phyloP scores from a whole-genome alignment of 1,140 invertebrate species.

The Chionoecetes opilio region DNA sequence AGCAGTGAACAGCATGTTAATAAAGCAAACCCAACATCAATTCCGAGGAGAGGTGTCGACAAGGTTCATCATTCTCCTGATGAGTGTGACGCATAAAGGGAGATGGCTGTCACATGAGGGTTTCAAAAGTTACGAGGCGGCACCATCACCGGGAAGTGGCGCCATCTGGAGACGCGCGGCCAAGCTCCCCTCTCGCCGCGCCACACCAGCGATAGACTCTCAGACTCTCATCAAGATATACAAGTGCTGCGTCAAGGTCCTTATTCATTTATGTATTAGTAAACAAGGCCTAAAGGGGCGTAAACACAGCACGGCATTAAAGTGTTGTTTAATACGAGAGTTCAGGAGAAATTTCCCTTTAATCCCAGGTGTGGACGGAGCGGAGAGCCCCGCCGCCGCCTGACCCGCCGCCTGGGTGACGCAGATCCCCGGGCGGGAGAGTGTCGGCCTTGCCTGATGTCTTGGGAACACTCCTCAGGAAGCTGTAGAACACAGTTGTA shows the following conservation, averaged over 20 bases:
- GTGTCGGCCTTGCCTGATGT: constrained; percentile 59
- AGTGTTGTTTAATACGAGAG: not conserved
- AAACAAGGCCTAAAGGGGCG: not conserved
- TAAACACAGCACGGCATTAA: not conserved
- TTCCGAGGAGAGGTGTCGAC: not conserved
- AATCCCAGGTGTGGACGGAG: not conserved
- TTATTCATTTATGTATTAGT: not conserved
- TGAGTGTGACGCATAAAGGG: constrained; percentile 25
- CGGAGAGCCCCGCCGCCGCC: not conserved
- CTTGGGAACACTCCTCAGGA: constrained; percentile 56
- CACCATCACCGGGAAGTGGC: not conserved
- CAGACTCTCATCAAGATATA: not conserved
- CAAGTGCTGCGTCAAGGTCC: not conserved
- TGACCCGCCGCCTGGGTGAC: not conserved
- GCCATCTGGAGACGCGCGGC: not conserved
- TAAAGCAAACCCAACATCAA: not conserved
- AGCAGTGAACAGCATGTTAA: not conserved
- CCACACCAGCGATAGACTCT: not conserved
- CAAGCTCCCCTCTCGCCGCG: not conserved
- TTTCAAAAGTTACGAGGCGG: constrained; percentile 6
- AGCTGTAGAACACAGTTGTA: constrained; percentile 46
- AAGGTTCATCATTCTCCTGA: not conserved
- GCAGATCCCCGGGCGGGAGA: constrained; percentile 38
- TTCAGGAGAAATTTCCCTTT: not conserved
- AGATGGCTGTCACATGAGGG: not conserved